These are phyloP conservation scores for Idaea dimidiata DNA, from an alignment of 2,888 invertebrate species.

Conservation along the genomic window DNA sequence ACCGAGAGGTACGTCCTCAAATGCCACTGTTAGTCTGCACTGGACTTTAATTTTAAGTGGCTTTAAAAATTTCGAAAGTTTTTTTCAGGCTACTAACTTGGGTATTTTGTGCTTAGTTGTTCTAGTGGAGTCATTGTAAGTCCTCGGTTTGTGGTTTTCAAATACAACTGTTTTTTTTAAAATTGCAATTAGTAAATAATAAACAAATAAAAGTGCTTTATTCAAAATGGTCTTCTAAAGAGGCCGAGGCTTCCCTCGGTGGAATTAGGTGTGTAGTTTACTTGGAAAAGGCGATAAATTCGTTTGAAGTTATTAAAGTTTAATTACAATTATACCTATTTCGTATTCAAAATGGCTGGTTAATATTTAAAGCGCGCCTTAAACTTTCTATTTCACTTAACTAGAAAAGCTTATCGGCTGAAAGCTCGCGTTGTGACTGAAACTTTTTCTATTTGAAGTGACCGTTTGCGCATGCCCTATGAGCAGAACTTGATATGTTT, in stretches of 20 bases:
- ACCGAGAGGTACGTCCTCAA: constrained; percentile 56
- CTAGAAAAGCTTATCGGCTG: constrained; percentile 10
- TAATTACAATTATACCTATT: no score
- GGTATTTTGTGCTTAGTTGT: not conserved
- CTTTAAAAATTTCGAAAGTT: not conserved
- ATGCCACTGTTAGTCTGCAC: constrained; percentile 51
- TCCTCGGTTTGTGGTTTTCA: not conserved
- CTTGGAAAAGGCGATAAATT: no score
- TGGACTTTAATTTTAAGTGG: constrained; percentile 19
- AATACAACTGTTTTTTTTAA: not conserved
- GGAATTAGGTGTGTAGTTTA: no score
- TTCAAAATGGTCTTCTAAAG: no score
- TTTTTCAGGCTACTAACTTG: not conserved
- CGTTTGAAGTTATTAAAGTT: no score
- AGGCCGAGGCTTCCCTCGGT: no score
- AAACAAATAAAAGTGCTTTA: no score
- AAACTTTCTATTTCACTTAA: not conserved
- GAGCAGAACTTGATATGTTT: not conserved
- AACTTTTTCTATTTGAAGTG: constrained; percentile 46
- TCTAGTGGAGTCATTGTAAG: not conserved
- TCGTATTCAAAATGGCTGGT: not conserved
- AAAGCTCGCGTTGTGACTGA: constrained; percentile 46
- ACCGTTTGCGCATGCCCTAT: constrained; percentile 45
- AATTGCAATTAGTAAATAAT: not conserved
- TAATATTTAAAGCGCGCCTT: not conserved